Evolutionary conservation across 2,113 vertebrate species (phyloP).

Genomic region (Archocentrus centrarchus): DNA sequence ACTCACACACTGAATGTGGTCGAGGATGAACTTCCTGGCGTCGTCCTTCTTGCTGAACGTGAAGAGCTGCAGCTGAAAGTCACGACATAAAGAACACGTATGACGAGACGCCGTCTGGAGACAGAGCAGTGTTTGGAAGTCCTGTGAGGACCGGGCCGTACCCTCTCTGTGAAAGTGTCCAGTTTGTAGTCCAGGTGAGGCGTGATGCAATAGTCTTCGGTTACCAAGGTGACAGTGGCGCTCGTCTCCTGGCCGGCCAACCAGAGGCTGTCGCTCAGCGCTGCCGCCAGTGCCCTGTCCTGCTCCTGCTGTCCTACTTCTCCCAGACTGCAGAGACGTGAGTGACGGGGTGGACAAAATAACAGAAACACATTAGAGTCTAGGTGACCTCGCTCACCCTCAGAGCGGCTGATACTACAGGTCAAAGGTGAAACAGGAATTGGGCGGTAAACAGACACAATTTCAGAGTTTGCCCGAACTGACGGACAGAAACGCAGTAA

Average conservation of each 20-base stretch:
- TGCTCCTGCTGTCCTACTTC: slow-evolving; percentile 75
- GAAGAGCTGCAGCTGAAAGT: slow-evolving; percentile 85
- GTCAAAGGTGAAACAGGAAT: neutral
- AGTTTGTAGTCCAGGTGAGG: slow-evolving; percentile 69
- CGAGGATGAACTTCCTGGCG: slow-evolving; percentile 81
- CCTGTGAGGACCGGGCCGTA: neutral
- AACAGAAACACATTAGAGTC: neutral
- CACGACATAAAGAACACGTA: neutral
- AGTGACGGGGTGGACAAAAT: neutral
- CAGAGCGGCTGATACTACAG: neutral
- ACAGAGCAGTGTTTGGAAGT: accelerated
- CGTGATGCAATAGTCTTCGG: slow-evolving; percentile 46
- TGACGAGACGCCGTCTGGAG: neutral
- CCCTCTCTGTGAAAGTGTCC: slow-evolving; percentile 82
- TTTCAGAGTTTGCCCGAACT: neutral
- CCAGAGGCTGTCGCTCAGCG: slow-evolving; percentile 86
- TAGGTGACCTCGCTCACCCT: no score
- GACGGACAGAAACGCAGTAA: neutral
- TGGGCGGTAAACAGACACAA: neutral
- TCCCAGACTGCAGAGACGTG: slow-evolving; percentile 71
- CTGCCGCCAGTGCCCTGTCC: slow-evolving; percentile 69
- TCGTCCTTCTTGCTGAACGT: slow-evolving; percentile 83
- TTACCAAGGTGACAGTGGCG: slow-evolving; percentile 79
- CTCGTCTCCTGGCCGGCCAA: slow-evolving; percentile 79
- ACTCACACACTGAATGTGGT: slow-evolving; percentile 87